Evolutionary conservation across 2,888 invertebrate species (phyloP).

Genomic region (Rutpela maculata): DNA sequence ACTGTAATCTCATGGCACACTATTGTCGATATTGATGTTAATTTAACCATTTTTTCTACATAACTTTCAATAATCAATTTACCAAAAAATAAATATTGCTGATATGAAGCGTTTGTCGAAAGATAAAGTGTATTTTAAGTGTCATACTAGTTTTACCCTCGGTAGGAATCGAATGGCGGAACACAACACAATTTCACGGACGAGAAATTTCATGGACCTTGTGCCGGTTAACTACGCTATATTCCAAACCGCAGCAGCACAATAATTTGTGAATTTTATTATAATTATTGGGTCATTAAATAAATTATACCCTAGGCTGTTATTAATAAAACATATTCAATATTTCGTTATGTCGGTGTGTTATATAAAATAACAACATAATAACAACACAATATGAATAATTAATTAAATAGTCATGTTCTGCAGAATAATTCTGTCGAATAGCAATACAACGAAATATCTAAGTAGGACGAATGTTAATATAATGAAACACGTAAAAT

Average conservation of each 20-base stretch:
- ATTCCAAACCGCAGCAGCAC: constrained; percentile 42
- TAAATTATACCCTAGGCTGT: constrained; percentile 31
- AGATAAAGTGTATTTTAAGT: constrained; percentile 34
- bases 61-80: no score
- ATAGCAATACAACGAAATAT: no score
- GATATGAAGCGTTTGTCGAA: constrained; percentile 15
- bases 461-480: no score
- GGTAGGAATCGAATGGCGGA: constrained; percentile 62
- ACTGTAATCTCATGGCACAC: no score
- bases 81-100: neutral
- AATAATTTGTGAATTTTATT: constrained; percentile 40
- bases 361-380: neutral
- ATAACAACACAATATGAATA: neutral
- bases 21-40: no score
- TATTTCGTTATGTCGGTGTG: neutral
- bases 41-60: no score
- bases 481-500: no score
- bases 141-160: constrained; percentile 59
- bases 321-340: constrained; percentile 26
- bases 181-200: constrained; percentile 67
- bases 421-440: no score
- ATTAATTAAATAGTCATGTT: neutral
- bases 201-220: constrained; percentile 61
- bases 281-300: constrained; percentile 33
- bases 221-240: constrained; percentile 58